Percentiles rank a stretch among this genome's conserved stretches.
Conservation (phyloP, 2,113 vertebrate species). For the Emberiza fucata region DNA sequence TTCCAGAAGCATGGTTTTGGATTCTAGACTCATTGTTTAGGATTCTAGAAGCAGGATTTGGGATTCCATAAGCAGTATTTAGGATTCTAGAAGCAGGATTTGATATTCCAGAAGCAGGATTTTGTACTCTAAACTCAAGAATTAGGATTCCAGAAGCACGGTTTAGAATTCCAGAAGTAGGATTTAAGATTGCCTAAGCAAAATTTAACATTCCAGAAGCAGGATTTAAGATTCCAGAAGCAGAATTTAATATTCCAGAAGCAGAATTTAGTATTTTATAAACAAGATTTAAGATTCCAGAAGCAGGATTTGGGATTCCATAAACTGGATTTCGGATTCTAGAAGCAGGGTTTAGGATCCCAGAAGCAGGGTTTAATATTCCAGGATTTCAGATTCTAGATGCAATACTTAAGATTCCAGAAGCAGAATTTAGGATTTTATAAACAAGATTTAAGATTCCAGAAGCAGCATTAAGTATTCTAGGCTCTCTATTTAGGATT, state of each 20-base stretch:
- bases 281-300: too few species aligned
- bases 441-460: background rate
- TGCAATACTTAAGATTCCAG: too few species aligned
- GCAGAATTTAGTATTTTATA: background rate
- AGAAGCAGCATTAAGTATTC: background rate
- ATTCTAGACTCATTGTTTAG: background rate
- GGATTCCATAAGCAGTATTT: too few species aligned
- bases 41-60: too few species aligned
- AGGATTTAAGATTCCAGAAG: background rate
- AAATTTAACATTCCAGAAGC: too few species aligned
- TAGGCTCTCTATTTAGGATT: background rate
- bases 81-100: accelerated
- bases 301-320: background rate
- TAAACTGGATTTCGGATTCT: background rate
- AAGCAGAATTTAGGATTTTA: too few species aligned
- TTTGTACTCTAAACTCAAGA: too few species aligned
- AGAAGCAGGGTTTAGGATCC: accelerated
- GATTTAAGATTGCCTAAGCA: background rate
- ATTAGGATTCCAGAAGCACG: too few species aligned
- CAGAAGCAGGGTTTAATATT: too few species aligned
- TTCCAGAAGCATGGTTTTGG: background rate
- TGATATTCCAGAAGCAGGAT: accelerated
- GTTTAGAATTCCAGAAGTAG: background rate
- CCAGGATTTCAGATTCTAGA: too few species aligned
- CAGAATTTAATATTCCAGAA: too few species aligned